These are phyloP conservation scores for Latrodectus elegans DNA, from an alignment of 2,888 invertebrate species.

Conservation along the genomic window DNA sequence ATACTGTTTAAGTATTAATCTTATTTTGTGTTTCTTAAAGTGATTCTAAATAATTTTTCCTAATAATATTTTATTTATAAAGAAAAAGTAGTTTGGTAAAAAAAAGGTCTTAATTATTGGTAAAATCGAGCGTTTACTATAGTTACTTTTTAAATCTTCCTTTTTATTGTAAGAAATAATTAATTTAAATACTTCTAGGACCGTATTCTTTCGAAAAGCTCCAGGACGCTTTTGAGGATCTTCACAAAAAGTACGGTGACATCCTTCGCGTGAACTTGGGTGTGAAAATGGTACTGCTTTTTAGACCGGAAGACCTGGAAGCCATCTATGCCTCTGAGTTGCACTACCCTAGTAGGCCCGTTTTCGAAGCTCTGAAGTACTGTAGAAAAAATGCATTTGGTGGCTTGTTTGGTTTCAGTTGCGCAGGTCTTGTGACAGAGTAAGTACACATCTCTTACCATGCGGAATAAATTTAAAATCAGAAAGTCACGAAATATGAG, in stretches of 20 bases:
- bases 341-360: conserved; percentile 77
- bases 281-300: conserved; percentile 71
- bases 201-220: conserved; percentile 63
- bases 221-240: conserved; percentile 58
- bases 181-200: conserved; percentile 19
- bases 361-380: conserved; percentile 78
- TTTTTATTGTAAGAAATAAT: no score
- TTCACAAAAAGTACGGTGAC: conserved; percentile 41
- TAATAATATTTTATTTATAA: no score
- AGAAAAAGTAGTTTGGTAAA: no score
- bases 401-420: conserved; percentile 74
- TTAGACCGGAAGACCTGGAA: conserved; percentile 77
- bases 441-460: conserved; percentile 15
- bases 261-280: conserved; percentile 56
- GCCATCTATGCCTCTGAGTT: conserved; percentile 78
- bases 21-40: no score
- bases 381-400: conserved; percentile 75
- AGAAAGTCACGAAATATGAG: no score
- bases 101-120: no score
- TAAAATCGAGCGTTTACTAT: no score
- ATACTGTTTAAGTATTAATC: no score
- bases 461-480: no score
- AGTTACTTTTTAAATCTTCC: no score
- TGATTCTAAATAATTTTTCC: no score
- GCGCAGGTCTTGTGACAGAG: conserved; percentile 78